phyloP scores from a whole-genome alignment of 2,797 vertebrate genomes.

The Macropus fuliginosus region DNA sequence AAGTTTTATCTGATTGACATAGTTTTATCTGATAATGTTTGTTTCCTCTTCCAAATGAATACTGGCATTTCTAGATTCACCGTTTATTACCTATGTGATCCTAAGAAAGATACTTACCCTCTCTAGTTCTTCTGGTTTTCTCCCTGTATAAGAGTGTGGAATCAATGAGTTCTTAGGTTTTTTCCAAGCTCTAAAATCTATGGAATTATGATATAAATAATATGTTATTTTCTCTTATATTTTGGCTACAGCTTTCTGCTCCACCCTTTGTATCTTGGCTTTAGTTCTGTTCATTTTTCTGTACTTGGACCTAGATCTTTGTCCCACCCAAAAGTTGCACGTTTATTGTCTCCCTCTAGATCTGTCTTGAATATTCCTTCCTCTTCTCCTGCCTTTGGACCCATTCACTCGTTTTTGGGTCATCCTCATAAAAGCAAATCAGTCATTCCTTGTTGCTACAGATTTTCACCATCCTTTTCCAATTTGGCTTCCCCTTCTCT shows the following conservation, averaged over 20 bases:
- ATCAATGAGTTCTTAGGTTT: background rate
- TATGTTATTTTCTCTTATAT: slow-evolving; percentile 10
- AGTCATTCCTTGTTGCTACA: background rate
- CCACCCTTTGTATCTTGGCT: background rate
- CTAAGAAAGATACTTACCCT: background rate
- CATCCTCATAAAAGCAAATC: background rate
- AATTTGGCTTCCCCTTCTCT: background rate
- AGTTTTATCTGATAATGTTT: slow-evolving; percentile 17
- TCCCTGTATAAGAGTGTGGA: background rate
- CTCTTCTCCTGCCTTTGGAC: background rate
- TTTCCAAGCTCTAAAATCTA: background rate
- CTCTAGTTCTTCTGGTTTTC: background rate
- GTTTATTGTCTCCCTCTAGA: background rate
- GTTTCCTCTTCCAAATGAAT: slow-evolving; percentile 35
- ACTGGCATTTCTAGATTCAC: background rate
- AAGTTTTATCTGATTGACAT: slow-evolving; percentile 19
- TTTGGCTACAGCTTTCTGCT: background rate
- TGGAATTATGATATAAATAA: background rate
- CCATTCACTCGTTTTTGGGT: background rate
- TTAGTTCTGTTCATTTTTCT: slow-evolving; percentile 20
- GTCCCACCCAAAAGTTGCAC: background rate
- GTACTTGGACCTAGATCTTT: background rate
- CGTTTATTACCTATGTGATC: background rate
- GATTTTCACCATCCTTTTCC: background rate
- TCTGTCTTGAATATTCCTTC: background rate